These are phyloP conservation scores for Chiloscyllium plagiosum DNA, from an alignment of 2,113 vertebrate species.

Conservation along the genomic window DNA sequence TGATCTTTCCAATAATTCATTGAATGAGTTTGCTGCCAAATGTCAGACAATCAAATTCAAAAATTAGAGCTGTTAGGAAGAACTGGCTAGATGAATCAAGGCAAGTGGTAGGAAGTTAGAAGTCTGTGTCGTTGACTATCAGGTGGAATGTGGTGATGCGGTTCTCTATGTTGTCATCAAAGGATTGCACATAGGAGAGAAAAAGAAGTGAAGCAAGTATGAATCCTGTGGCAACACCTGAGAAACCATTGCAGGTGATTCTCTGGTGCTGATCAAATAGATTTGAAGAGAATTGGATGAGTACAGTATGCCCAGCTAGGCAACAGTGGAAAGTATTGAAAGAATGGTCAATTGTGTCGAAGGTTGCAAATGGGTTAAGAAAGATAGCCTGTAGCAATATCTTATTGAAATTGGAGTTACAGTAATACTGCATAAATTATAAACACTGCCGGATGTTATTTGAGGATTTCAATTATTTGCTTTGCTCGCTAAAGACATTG, in stretches of 20 bases:
- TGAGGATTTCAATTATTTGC: too few species aligned
- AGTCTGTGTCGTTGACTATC: too few species aligned
- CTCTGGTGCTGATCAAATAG: background rate
- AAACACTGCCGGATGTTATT: too few species aligned
- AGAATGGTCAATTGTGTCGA: background rate
- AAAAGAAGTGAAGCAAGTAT: background rate
- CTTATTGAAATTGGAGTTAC: too few species aligned
- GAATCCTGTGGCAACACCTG: too few species aligned
- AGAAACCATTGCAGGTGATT: background rate
- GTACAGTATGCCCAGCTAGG: background rate
- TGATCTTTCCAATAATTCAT: background rate
- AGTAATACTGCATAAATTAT: too few species aligned
- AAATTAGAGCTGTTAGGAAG: background rate
- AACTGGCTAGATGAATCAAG: too few species aligned
- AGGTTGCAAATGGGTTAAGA: background rate
- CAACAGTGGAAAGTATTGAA: background rate
- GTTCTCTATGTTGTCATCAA: background rate
- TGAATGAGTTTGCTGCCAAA: background rate
- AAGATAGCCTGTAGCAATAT: background rate
- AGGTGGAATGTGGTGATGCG: background rate
- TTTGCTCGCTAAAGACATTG: too few species aligned
- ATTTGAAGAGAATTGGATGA: background rate
- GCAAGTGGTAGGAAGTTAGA: background rate
- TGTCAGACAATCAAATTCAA: background rate
- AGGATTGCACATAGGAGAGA: background rate